phyloP scores from a whole-genome alignment of 1,140 invertebrate genomes.

The Melitaea cinxia region DNA sequence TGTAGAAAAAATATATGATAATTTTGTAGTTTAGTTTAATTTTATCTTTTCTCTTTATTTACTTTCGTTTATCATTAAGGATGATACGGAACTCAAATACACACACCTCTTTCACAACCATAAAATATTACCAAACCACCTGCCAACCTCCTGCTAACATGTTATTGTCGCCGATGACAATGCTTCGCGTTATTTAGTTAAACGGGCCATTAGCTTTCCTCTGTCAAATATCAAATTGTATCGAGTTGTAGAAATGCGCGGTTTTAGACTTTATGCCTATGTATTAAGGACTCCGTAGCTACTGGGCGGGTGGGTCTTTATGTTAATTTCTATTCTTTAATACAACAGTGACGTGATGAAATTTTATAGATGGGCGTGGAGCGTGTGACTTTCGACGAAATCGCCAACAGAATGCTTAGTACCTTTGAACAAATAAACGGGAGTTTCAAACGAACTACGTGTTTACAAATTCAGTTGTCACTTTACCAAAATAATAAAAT shows the following conservation, averaged over 20 bases:
- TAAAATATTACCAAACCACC: constrained; percentile 47
- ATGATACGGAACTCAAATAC: background rate
- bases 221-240: constrained; percentile 51
- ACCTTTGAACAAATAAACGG: background rate
- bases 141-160: constrained; percentile 51
- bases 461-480: background rate
- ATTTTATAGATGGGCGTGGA: constrained; percentile 49
- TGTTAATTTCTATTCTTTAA: constrained; percentile 55
- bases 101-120: constrained; percentile 13
- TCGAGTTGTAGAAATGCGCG: constrained; percentile 15
- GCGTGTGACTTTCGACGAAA: constrained; percentile 49
- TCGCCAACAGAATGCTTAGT: constrained; percentile 29
- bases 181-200: constrained; percentile 53
- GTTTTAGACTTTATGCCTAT: constrained; percentile 40
- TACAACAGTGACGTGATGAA: constrained; percentile 49
- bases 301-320: constrained; percentile 43
- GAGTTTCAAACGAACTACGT: background rate
- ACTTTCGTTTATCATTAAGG: background rate
- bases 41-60: background rate
- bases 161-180: constrained; percentile 54
- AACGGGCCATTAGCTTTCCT: constrained; percentile 65
- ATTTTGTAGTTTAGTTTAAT: too few species aligned
- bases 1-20: too few species aligned
- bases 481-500: too few species aligned
- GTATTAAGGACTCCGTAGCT: constrained; percentile 31